phyloP scores from a whole-genome alignment of 2,113 vertebrate genomes.

The Microcebus lehilahytsara region DNA sequence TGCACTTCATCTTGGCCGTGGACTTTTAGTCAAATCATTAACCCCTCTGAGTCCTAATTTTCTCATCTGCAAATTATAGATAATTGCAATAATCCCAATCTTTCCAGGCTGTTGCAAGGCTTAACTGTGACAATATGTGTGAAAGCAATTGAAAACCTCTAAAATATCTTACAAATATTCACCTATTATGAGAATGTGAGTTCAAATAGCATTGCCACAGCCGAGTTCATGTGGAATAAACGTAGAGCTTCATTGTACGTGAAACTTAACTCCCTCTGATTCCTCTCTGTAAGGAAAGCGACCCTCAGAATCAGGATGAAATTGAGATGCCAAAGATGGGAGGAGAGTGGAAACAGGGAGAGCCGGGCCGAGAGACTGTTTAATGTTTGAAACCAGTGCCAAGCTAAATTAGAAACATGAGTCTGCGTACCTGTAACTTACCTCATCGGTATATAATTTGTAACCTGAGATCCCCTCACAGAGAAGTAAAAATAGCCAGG shows the following conservation, averaged over 20 bases:
- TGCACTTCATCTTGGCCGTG: neutral
- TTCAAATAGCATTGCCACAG: neutral
- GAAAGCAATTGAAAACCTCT: neutral
- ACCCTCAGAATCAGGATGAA: constrained; percentile 1
- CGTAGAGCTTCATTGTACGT: neutral
- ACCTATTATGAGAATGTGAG: neutral
- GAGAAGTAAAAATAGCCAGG: constrained; percentile 70
- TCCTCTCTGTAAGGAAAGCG: neutral
- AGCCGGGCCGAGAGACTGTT: constrained; percentile 27
- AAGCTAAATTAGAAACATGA: constrained; percentile 76
- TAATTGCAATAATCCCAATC: constrained; percentile 19
- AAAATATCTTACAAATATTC: neutral
- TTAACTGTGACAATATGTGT: neutral
- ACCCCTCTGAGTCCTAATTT: neutral
- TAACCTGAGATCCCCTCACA: constrained; percentile 64
- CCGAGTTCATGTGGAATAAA: neutral
- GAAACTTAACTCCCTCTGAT: neutral
- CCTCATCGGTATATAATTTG: constrained; percentile 71
- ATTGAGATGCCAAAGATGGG: constrained; percentile 5
- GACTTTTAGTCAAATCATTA: constrained; percentile 24
- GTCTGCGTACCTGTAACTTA: constrained; percentile 70
- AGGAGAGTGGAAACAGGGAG: constrained; percentile 48
- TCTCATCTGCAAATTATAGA: constrained; percentile 28
- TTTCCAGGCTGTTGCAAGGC: neutral
- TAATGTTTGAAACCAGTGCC: constrained; percentile 57